Conservation (phyloP, 2,888 invertebrate species). For the Chrysolina haemoptera region DNA sequence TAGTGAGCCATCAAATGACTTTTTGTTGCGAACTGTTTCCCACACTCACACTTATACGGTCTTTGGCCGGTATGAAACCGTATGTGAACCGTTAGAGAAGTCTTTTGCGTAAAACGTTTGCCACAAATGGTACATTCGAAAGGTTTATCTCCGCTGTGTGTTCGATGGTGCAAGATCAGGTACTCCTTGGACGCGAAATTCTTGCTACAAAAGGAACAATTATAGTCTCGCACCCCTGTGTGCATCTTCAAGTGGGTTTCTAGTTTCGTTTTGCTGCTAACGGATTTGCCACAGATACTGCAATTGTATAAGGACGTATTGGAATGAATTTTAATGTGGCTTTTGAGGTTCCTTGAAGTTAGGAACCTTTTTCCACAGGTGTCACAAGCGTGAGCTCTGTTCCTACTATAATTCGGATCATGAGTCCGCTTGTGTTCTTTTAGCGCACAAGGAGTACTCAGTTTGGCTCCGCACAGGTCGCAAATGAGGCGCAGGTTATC, state of each 20-base stretch:
- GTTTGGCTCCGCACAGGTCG: slow-evolving; percentile 58
- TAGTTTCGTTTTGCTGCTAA: slow-evolving; percentile 63
- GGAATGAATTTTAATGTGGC: slow-evolving; percentile 62
- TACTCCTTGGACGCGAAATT: slow-evolving; percentile 68
- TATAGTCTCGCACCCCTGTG: slow-evolving; percentile 64
- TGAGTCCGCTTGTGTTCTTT: slow-evolving; percentile 62
- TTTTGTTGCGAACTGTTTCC: slow-evolving; percentile 74
- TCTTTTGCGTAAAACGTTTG: slow-evolving; percentile 74
- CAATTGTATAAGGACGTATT: slow-evolving; percentile 60
- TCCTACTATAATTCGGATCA: slow-evolving; percentile 56
- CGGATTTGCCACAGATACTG: slow-evolving; percentile 65
- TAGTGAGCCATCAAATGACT: slow-evolving; percentile 74
- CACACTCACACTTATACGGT: slow-evolving; percentile 74
- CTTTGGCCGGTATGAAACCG: slow-evolving; percentile 74
- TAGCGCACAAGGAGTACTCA: slow-evolving; percentile 58
- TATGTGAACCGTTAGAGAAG: slow-evolving; percentile 72
- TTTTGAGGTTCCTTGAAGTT: slow-evolving; percentile 61
- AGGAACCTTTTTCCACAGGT: slow-evolving; percentile 70
- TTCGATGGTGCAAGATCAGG: slow-evolving; percentile 72
- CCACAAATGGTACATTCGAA: slow-evolving; percentile 74
- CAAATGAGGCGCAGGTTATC: slow-evolving; percentile 59
- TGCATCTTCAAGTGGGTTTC: slow-evolving; percentile 68
- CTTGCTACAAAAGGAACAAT: slow-evolving; percentile 60
- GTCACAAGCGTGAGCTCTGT: slow-evolving; percentile 65
- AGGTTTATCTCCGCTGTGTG: slow-evolving; percentile 73